Base-by-base conservation (phyloP, 1,140 invertebrate genomes). In the Polypedilum vanderplanki region DNA sequence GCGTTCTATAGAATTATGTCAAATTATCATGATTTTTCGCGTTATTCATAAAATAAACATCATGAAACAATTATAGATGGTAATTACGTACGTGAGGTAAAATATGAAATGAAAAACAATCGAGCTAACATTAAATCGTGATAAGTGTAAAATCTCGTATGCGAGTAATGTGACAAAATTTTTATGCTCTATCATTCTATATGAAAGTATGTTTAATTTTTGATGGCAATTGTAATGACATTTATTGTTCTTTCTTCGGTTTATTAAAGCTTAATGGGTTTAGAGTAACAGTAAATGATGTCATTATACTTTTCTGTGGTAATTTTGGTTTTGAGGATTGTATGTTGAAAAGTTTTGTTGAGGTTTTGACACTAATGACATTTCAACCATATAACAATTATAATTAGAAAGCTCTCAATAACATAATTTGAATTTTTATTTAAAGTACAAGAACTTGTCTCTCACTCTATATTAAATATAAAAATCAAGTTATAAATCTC, bases 11-110 rank as follows among this genome's bases (percentile, higher is more conserved):
- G 65, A 70, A 70, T 70, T 70, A 70, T 70, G 65, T 70, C 65
- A 22, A 70, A 70, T 70, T 70, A 70, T 70, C 65, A 22, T 70
- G 65, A 70, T 70, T 70, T 70, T 70, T 70, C 65, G 65, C 65
- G 46, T 57, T 57, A 57, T 57, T 57, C 46, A 57, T 57, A 57
- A 57, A 57, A 57, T 57, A 57, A 15, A 57, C 46, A 57, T 57
- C 46, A 57, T 57, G 46, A 57, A 57, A 57, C 46, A 57, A 57
- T 57, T 57, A 57, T 57, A 4, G 46, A 57, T 57, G 46, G 46
- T 57, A 57, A 57, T 57, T 57, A 57, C n/a, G 46, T n/a, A 46
- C 9, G n/a, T 57, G n/a, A 33, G 24, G 24, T 33, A 4, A 57
- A 57, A 57, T n/a, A n/a, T 57, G n/a, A 57, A 57, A n/a, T 12